Percentiles rank a stretch among this genome's conserved stretches.
These are phyloP conservation scores for Marmota monax DNA, from an alignment of 2,113 vertebrate genomes.

Conservation along the genomic window DNA sequence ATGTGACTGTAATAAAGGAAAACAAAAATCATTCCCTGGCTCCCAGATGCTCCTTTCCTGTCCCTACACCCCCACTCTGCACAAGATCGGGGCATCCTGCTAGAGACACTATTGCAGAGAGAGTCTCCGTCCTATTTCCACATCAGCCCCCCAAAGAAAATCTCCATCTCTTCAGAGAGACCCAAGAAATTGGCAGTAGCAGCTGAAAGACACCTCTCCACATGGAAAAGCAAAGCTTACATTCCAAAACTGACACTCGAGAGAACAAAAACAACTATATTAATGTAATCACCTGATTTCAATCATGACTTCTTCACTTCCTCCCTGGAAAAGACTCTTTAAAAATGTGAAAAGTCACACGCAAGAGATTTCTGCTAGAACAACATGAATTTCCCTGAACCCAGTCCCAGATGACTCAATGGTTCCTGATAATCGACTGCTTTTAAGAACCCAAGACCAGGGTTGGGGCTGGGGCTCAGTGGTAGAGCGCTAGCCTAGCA, in stretches of 20 bases:
- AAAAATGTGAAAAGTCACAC: conserved; percentile 43
- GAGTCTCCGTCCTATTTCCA: not conserved
- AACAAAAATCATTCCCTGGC: not conserved
- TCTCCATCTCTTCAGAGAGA: not conserved
- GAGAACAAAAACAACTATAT: not conserved
- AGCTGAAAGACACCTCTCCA: not conserved
- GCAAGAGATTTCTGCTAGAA: conserved; percentile 37
- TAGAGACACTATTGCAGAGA: not conserved
- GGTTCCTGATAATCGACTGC: not conserved
- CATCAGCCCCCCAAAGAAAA: not conserved
- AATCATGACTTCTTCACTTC: conserved; percentile 53
- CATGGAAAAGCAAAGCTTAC: not conserved
- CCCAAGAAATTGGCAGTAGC: not conserved
- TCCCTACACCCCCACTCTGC: not conserved
- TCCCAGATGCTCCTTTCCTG: not conserved
- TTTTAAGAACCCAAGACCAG: not conserved
- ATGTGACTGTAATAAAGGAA: not conserved
- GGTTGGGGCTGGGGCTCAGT: too few relatives aligned
- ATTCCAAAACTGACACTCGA: conserved; percentile 33
- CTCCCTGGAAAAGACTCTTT: conserved; percentile 62
- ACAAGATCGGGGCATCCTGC: not conserved
- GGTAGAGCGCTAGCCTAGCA: too few relatives aligned
- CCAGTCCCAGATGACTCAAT: not conserved
- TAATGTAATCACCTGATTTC: conserved; percentile 34
- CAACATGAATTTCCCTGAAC: conserved; percentile 14